Base-by-base conservation (phyloP, 1,140 invertebrate species). In the Trachymyrmex cornetzi region DNA sequence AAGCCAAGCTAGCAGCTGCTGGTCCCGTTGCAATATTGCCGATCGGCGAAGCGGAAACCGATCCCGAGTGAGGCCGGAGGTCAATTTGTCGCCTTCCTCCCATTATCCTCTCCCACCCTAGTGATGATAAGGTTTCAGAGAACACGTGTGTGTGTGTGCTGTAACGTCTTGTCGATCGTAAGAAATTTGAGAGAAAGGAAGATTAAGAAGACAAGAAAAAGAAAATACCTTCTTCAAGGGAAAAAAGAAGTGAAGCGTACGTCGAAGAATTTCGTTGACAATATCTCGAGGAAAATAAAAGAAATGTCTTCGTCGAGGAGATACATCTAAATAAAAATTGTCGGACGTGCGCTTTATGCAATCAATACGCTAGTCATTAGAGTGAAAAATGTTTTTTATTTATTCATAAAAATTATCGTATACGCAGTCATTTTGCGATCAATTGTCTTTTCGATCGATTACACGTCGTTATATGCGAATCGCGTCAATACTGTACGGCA, bases 1-100 rank as follows among this genome's bases (percentile, higher is more conserved):
- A 94, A 94, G 91, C 93, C 90, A 95, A 94, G 91, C 90, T 95
- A 92, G 94, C 93, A 84, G 92, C 94, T 69, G 93, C 93, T 91
- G 95, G 93, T 87, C 89, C 94, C 88, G 91, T 94, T 63, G 93
- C 93, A 72, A 92, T 95, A 87, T 90, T 95, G 81, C 91, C 94
- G 63, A 90, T 92, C 44, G 90, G 92, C 64, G 94, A 94, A 85
- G 89, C 90, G 30, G 89, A 95, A 90, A 94, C 94, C 53, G 95
- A 95, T 91, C 91, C 92, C 63, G 94, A 95, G 88, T 95, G 89
- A 91, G 67, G 67, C 75, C 69, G 50, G 79, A 79, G 27, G 44
- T 57, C 14, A 53, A 38, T 6, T 57, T 77, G 27, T 53, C 48
- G 59, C 12, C 38, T 48, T 71, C 30, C 16, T 53, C n/a, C 48